phyloP scores from a whole-genome alignment of 1,140 invertebrate species.

The Pemphigus obesinymphae region DNA sequence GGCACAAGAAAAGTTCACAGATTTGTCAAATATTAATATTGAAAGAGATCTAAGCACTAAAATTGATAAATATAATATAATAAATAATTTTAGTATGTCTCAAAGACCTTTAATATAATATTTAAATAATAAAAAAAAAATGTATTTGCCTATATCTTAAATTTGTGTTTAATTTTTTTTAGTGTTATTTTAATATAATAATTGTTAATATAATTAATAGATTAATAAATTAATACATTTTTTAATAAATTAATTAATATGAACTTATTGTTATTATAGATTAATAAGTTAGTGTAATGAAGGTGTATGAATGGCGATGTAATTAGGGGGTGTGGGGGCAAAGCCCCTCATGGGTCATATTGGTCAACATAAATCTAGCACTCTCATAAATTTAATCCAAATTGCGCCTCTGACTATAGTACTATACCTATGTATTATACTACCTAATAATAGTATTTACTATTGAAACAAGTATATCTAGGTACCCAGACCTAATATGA shows the following conservation, averaged over 20 bases:
- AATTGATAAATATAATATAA: not conserved
- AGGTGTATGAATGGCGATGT: too few relatives aligned
- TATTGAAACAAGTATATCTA: too few relatives aligned
- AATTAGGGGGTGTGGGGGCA: not conserved
- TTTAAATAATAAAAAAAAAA: not conserved
- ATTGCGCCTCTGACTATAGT: not conserved
- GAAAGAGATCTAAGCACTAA: not conserved
- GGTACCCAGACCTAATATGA: too few relatives aligned
- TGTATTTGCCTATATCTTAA: not conserved
- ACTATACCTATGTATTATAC: too few relatives aligned
- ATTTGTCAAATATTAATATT: constrained; percentile 2
- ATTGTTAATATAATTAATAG: too few relatives aligned
- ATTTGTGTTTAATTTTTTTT: not conserved
- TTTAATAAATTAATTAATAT: too few relatives aligned
- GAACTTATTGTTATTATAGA: too few relatives aligned
- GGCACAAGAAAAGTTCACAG: not conserved
- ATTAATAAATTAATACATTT: too few relatives aligned
- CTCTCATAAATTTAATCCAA: not conserved
- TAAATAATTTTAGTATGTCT: not conserved
- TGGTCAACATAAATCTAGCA: not conserved
- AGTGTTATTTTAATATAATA: not conserved
- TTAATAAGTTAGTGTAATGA: not conserved
- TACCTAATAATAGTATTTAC: too few relatives aligned
- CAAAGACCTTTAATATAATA: not conserved
- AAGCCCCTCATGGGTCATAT: not conserved